Percentiles rank a stretch among this genome's conserved stretches.
Conservation (phyloP, 1,140 invertebrate genomes). For the Ectropis grisescens region DNA sequence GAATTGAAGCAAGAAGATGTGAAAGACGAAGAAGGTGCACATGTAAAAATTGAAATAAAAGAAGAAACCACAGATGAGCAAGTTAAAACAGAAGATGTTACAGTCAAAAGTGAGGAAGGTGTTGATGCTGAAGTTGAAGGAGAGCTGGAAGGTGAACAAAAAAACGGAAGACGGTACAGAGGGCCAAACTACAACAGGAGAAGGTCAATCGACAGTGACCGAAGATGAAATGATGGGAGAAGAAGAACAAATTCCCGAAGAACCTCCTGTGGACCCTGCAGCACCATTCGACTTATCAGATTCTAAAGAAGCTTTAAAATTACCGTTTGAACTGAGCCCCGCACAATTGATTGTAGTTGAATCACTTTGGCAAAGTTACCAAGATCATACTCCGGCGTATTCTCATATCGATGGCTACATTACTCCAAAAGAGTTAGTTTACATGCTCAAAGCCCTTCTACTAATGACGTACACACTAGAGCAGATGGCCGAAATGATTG, state of each 20-base stretch:
- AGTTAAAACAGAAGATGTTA: too few relatives aligned
- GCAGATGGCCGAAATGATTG: conserved; percentile 48
- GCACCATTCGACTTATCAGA: conserved; percentile 48
- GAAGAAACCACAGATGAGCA: too few relatives aligned
- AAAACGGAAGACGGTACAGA: too few relatives aligned
- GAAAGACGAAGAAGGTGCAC: conserved; percentile 15
- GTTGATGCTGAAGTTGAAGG: too few relatives aligned
- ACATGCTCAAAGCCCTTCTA: conserved; percentile 50
- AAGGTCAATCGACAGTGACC: conserved; percentile 12
- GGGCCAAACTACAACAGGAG: too few relatives aligned
- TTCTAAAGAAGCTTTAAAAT: conserved; percentile 45
- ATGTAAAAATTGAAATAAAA: too few relatives aligned
- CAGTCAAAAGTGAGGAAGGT: too few relatives aligned
- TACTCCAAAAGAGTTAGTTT: conserved; percentile 52
- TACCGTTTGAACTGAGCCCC: conserved; percentile 38
- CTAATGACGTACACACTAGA: conserved; percentile 50
- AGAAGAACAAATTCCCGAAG: conserved; percentile 24
- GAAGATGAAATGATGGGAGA: conserved; percentile 21
- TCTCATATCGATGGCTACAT: conserved; percentile 47
- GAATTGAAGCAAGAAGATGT: too few relatives aligned
- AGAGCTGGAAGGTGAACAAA: conserved; percentile 17
- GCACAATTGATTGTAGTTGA: conserved; percentile 53
- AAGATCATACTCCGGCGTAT: conserved; percentile 56
- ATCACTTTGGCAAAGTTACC: conserved; percentile 49
- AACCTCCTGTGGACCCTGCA: conserved; percentile 44